phyloP scores from a whole-genome alignment of 2,113 vertebrate genomes.

The Rhea americana region DNA sequence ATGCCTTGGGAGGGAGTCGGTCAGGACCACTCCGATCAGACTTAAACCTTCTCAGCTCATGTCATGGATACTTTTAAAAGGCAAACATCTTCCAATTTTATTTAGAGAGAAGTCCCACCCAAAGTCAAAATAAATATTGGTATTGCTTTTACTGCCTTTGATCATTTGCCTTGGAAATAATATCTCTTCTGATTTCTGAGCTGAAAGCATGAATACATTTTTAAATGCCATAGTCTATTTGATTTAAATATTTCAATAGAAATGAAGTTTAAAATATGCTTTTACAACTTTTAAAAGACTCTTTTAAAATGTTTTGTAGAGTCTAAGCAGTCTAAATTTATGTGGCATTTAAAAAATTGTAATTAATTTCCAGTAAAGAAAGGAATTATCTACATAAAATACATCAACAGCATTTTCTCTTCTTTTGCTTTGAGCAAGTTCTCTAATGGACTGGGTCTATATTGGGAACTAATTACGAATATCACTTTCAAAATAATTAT shows the following conservation, averaged over 20 bases:
- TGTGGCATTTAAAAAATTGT: not conserved
- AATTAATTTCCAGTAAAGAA: not conserved
- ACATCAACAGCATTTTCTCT: not conserved
- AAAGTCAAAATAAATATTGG: not conserved
- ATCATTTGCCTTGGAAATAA: not conserved
- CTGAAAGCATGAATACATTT: not conserved
- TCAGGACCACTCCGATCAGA: rapidly evolving
- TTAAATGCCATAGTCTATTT: not conserved
- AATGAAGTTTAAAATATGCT: not conserved
- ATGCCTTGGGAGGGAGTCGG: not conserved
- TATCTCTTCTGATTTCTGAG: not conserved
- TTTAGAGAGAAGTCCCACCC: not conserved
- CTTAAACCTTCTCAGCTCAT: not conserved
- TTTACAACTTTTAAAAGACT: not conserved
- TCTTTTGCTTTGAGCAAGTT: not conserved
- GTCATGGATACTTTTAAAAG: not conserved
- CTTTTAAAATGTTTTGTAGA: not conserved
- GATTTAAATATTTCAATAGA: not conserved
- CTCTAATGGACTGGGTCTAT: not conserved
- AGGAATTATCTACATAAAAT: not conserved
- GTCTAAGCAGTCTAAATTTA: not conserved
- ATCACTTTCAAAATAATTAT: not conserved
- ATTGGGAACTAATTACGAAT: not conserved
- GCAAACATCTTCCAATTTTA: not conserved
- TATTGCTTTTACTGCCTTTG: not conserved